A percentile compares a stretch with the other conserved stretches of the same genome.
These are phyloP conservation scores for Galemys pyrenaicus DNA, from an alignment of 2,113 vertebrate species.

Conservation along the genomic window DNA sequence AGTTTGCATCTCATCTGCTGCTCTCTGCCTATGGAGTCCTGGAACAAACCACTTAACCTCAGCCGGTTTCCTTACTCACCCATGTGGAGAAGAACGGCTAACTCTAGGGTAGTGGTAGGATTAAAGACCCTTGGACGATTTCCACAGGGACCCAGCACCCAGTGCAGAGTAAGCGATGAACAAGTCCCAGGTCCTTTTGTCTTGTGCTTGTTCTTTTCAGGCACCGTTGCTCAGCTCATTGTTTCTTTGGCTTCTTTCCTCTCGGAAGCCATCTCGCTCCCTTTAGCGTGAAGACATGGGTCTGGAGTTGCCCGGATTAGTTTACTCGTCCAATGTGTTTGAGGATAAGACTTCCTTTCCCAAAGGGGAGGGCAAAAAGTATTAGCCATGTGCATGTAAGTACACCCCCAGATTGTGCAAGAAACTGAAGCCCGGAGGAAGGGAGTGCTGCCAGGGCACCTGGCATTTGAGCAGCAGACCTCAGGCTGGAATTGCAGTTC, in stretches of 20 bases:
- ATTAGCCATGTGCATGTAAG: background rate
- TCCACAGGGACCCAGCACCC: background rate
- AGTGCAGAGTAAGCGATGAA: background rate
- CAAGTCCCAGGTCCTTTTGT: background rate
- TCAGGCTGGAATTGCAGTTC: background rate
- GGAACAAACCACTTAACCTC: background rate
- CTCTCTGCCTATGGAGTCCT: background rate
- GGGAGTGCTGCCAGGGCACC: too few relatives aligned
- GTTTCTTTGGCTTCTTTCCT: background rate
- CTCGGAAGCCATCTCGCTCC: background rate
- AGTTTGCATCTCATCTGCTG: background rate
- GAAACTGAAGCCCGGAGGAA: background rate
- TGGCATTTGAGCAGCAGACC: background rate
- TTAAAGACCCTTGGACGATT: background rate
- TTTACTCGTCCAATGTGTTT: background rate
- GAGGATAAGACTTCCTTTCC: background rate
- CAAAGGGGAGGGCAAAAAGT: background rate
- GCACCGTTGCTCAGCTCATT: background rate
- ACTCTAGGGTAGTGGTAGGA: background rate
- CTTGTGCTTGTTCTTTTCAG: background rate
- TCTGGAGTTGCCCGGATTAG: background rate
- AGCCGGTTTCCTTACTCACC: background rate
- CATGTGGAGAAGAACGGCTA: background rate
- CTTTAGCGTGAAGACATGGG: background rate
- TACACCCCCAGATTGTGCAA: background rate